A percentile compares a stretch with the other conserved stretches of the same genome.
Evolutionary conservation across 1,140 invertebrate genomes (phyloP).

Genomic region (Galleria mellonella): DNA sequence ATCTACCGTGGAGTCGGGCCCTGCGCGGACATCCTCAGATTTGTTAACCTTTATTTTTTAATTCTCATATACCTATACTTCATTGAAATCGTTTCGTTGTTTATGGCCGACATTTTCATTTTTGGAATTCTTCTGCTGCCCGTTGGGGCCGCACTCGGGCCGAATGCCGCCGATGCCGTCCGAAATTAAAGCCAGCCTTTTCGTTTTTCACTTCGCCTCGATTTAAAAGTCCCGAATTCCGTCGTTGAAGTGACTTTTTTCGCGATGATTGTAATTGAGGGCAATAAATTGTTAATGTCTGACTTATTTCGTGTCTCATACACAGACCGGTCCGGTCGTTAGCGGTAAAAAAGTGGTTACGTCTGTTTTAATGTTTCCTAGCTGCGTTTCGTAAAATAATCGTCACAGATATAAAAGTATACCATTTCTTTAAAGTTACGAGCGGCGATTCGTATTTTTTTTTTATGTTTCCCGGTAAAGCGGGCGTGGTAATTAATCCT

Average conservation of each 20-base stretch:
- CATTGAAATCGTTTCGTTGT: constrained; percentile 71
- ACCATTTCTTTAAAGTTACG: constrained; percentile 39
- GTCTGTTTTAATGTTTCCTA: constrained; percentile 38
- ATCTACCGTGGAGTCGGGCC: constrained; percentile 27
- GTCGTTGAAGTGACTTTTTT: constrained; percentile 41
- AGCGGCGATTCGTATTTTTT: constrained; percentile 28
- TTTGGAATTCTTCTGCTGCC: constrained; percentile 49
- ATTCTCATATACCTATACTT: constrained; percentile 39
- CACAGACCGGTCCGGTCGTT: constrained; percentile 26
- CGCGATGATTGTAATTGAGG: constrained; percentile 63
- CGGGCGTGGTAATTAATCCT: constrained; percentile 47
- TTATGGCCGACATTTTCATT: constrained; percentile 71
- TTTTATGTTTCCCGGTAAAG: constrained; percentile 48
- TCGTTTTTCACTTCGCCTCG: constrained; percentile 50
- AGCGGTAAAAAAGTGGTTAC: constrained; percentile 33
- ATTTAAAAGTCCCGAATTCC: constrained; percentile 55
- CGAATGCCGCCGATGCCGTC: constrained; percentile 54
- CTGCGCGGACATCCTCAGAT: constrained; percentile 43
- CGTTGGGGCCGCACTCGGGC: constrained; percentile 7
- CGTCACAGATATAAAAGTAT: constrained; percentile 33
- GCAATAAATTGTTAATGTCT: constrained; percentile 59
- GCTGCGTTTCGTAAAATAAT: constrained; percentile 34
- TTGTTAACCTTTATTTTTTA: constrained; percentile 65
- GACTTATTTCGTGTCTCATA: constrained; percentile 38
- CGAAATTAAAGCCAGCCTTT: constrained; percentile 53